These are phyloP conservation scores for Pantherophis alleghaniensis DNA, from an alignment of 2,797 vertebrate species.

Conservation along the genomic window DNA sequence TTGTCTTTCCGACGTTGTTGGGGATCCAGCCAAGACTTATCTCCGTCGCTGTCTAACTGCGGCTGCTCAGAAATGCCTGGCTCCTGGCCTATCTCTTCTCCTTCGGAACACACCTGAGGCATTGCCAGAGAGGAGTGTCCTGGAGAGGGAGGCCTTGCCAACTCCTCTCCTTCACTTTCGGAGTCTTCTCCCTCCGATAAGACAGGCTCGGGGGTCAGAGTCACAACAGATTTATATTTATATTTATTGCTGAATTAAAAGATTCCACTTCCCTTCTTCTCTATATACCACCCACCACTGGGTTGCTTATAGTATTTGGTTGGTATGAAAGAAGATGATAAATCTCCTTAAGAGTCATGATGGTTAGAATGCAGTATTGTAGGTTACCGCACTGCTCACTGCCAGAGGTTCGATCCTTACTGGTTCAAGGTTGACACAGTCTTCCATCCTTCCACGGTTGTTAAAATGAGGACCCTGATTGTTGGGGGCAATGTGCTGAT, in stretches of 20 bases:
- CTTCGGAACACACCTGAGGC: too few relatives aligned
- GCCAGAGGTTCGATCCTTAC: background rate
- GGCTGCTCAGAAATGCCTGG: too few relatives aligned
- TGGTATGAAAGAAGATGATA: slow-evolving; percentile 66
- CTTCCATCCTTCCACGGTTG: background rate
- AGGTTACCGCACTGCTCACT: background rate
- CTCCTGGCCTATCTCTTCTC: too few relatives aligned
- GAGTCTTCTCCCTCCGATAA: too few relatives aligned
- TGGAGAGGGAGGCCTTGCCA: too few relatives aligned
- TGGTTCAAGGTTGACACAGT: background rate
- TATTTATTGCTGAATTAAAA: background rate
- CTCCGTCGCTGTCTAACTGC: too few relatives aligned
- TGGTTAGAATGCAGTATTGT: background rate
- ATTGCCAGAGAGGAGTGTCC: too few relatives aligned
- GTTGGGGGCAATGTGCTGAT: background rate
- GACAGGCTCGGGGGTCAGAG: too few relatives aligned
- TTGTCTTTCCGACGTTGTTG: too few relatives aligned
- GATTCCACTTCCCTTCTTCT: background rate
- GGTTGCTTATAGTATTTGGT: slow-evolving; percentile 57
- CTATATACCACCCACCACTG: background rate
- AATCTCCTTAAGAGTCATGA: background rate
- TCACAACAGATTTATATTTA: background rate
- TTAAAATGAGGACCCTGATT: background rate
- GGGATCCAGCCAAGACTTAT: too few relatives aligned
- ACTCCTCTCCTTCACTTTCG: too few relatives aligned